Percentiles rank a stretch among this genome's conserved stretches.
phyloP scores from a whole-genome alignment of 2,797 vertebrate species.

The Iguana delicatissima region DNA sequence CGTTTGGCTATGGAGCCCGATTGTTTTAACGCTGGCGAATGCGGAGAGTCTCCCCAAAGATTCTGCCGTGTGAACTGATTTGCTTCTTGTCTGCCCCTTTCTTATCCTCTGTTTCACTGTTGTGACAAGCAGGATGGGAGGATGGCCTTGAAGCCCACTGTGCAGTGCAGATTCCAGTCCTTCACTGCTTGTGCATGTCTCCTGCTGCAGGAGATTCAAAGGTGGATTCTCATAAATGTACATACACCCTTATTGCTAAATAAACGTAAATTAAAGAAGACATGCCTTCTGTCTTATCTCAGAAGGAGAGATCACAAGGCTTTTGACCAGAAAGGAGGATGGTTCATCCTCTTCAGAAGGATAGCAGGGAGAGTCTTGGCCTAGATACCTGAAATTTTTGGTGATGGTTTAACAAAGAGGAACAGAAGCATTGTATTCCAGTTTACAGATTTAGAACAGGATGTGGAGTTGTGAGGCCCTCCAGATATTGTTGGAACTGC shows the following conservation, averaged over 20 bases:
- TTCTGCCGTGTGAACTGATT: conserved; percentile 73
- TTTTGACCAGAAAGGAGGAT: background rate
- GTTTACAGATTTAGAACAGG: background rate
- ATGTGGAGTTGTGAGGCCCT: too few species aligned
- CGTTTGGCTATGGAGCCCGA: conserved; percentile 93
- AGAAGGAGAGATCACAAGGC: conserved; percentile 52
- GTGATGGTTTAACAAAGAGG: background rate
- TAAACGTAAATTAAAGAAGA: conserved; percentile 83
- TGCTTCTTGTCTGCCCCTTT: conserved; percentile 69
- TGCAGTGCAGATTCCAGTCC: conserved; percentile 73
- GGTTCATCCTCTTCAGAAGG: background rate
- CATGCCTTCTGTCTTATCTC: conserved; percentile 1
- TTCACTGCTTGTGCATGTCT: conserved; percentile 83
- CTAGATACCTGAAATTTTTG: background rate
- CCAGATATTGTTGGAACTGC: too few species aligned
- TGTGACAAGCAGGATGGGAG: conserved; percentile 75
- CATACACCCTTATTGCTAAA: conserved; percentile 82
- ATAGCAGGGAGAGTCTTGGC: background rate
- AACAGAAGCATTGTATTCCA: background rate
- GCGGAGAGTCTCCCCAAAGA: conserved; percentile 63
- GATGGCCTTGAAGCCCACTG: conserved; percentile 72
- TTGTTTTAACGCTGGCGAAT: conserved; percentile 85
- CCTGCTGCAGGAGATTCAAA: conserved; percentile 76
- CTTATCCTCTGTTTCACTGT: conserved; percentile 70
- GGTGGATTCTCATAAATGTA: conserved; percentile 82